Conservation (phyloP, 2,888 invertebrate genomes). For the Listrodromus nycthemerus region DNA sequence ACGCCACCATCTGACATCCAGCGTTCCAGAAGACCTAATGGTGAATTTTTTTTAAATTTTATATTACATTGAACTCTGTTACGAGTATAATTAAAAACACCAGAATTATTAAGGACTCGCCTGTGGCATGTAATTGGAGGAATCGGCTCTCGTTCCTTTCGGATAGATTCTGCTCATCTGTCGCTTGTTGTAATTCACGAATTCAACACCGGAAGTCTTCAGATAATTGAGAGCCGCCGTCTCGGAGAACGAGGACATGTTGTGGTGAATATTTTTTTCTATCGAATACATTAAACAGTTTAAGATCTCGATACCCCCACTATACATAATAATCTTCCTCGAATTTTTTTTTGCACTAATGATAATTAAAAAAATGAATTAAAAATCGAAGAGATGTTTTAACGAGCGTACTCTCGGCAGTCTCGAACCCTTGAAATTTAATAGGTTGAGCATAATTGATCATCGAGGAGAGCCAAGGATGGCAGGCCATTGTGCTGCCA, state of each 20-base stretch:
- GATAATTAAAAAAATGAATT: neutral
- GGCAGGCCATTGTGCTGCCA: constrained; percentile 99
- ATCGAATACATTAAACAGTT: constrained; percentile 77
- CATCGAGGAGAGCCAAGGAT: constrained; percentile 99
- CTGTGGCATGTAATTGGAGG: constrained; percentile 99
- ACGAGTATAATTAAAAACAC: neutral
- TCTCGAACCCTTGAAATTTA: constrained; percentile 99
- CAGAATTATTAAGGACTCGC: constrained; percentile 84
- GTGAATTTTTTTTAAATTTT: neutral
- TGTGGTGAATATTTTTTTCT: constrained; percentile 98
- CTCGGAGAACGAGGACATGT: constrained; percentile 99
- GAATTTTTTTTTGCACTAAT: neutral
- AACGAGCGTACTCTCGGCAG: constrained; percentile 93
- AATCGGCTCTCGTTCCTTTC: constrained; percentile 99
- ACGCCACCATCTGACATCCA: constrained; percentile 90
- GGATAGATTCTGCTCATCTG: constrained; percentile 99
- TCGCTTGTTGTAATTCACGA: constrained; percentile 99
- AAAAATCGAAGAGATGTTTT: neutral
- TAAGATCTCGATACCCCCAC: too few relatives aligned
- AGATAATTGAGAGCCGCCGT: constrained; percentile 98
- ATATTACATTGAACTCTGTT: neutral
- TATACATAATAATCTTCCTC: too few relatives aligned
- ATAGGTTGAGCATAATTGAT: constrained; percentile 99
- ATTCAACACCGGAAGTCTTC: constrained; percentile 98
- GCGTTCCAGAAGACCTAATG: constrained; percentile 90